phyloP scores from a whole-genome alignment of 2,888 invertebrate genomes.

The Perizoma flavofasciatum region DNA sequence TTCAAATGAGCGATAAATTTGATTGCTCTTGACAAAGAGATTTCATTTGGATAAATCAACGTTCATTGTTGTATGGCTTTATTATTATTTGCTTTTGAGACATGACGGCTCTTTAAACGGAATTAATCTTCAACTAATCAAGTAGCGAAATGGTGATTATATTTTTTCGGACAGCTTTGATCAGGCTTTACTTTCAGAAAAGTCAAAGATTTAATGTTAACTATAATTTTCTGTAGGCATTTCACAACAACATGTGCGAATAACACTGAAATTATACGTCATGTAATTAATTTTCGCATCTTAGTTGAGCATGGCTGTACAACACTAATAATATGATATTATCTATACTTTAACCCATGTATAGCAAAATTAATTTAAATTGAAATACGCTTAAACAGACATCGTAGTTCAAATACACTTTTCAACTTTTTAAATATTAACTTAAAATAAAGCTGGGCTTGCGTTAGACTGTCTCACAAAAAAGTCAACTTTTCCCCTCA shows the following conservation, averaged over 20 bases:
- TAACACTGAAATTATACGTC: too few species aligned
- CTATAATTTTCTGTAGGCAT: neutral
- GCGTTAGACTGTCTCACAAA: slow-evolving; percentile 45
- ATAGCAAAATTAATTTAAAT: too few species aligned
- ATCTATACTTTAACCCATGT: too few species aligned
- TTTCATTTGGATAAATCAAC: slow-evolving; percentile 81
- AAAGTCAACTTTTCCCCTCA: slow-evolving; percentile 64
- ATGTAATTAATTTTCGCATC: too few species aligned
- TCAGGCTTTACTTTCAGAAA: neutral
- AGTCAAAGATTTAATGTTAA: neutral
- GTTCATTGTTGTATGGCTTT: slow-evolving; percentile 72
- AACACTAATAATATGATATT: too few species aligned
- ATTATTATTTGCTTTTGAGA: slow-evolving; percentile 61
- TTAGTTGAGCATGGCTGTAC: too few species aligned
- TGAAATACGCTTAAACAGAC: too few species aligned
- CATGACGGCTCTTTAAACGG: slow-evolving; percentile 47
- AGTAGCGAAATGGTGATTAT: slow-evolving; percentile 8
- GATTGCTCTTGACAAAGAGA: slow-evolving; percentile 79
- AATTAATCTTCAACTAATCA: slow-evolving; percentile 39
- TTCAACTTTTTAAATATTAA: slow-evolving; percentile 49
- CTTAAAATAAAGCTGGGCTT: slow-evolving; percentile 35
- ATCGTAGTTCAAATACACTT: slow-evolving; percentile 34
- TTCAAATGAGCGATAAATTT: slow-evolving; percentile 80
- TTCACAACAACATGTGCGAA: too few species aligned
- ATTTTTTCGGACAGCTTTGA: neutral